Conservation (phyloP, 2,888 invertebrate species). For the Apomyelois bistriatella region DNA sequence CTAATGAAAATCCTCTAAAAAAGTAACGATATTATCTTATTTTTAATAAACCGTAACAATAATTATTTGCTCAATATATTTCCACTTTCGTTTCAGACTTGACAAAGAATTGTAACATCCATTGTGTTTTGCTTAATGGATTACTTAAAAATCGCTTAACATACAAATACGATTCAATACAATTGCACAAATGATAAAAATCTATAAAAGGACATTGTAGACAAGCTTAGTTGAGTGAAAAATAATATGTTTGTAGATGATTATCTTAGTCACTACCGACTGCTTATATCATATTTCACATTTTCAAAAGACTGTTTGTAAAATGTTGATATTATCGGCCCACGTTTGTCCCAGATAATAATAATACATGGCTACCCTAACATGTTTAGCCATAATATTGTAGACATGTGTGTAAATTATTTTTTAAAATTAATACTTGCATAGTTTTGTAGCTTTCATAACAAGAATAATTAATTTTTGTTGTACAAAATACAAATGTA, state of each 20-base stretch:
- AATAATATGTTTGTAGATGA: slow-evolving; percentile 71
- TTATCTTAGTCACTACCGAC: slow-evolving; percentile 51
- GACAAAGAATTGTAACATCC: not conserved
- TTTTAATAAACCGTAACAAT: too few relatives aligned
- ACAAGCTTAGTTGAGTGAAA: slow-evolving; percentile 66
- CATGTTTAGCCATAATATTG: slow-evolving; percentile 13
- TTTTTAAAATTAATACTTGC: not conserved
- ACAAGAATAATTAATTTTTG: too few relatives aligned
- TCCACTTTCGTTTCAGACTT: not conserved
- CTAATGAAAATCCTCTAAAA: too few relatives aligned
- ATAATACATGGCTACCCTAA: slow-evolving; percentile 8
- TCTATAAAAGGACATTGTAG: slow-evolving; percentile 26
- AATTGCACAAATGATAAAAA: slow-evolving; percentile 51
- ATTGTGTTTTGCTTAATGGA: slow-evolving; percentile 3
- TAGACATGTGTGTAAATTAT: not conserved
- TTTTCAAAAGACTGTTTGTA: slow-evolving; percentile 33
- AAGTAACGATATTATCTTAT: too few relatives aligned
- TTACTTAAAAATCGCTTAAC: slow-evolving; percentile 34
- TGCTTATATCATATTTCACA: slow-evolving; percentile 43
- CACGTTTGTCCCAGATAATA: slow-evolving; percentile 9
- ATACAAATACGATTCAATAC: slow-evolving; percentile 34
- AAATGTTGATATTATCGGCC: slow-evolving; percentile 16
- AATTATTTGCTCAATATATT: not conserved
- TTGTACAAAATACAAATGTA: too few relatives aligned
- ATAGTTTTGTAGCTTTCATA: too few relatives aligned